phyloP scores from a whole-genome alignment of 2,888 invertebrate species.

The Trichopoda pennipes region DNA sequence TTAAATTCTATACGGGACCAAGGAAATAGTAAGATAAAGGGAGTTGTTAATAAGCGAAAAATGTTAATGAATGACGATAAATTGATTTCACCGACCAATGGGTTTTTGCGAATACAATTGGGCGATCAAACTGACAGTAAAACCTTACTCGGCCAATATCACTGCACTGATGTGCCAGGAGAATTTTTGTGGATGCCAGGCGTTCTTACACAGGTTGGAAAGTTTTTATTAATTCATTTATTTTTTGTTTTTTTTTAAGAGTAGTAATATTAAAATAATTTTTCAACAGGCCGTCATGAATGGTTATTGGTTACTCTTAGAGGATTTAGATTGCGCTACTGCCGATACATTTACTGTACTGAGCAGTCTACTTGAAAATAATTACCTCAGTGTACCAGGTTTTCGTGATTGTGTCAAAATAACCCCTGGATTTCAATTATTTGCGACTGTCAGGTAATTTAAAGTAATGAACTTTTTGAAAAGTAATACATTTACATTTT shows the following conservation, averaged over 20 bases:
- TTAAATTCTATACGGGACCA: slow-evolving; percentile 1
- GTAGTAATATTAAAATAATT: neutral
- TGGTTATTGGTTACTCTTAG: slow-evolving; percentile 95
- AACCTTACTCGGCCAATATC: slow-evolving; percentile 90
- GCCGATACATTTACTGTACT: slow-evolving; percentile 95
- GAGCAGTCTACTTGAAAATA: slow-evolving; percentile 91
- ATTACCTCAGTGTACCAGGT: slow-evolving; percentile 91
- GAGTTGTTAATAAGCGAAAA: slow-evolving; percentile 70
- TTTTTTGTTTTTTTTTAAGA: neutral
- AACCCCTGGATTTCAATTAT: slow-evolving; percentile 93
- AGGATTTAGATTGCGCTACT: slow-evolving; percentile 97
- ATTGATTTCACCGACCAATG: slow-evolving; percentile 74
- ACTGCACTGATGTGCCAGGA: slow-evolving; percentile 97
- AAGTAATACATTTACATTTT: too few species aligned
- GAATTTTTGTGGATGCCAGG: slow-evolving; percentile 98
- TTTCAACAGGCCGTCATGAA: slow-evolving; percentile 85
- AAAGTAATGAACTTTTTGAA: slow-evolving; percentile 9
- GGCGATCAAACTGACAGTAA: slow-evolving; percentile 98
- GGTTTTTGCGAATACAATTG: slow-evolving; percentile 92
- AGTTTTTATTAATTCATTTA: neutral
- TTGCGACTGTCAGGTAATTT: slow-evolving; percentile 91
- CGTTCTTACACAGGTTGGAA: slow-evolving; percentile 89
- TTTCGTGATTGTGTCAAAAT: slow-evolving; percentile 91
- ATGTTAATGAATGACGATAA: slow-evolving; percentile 45
- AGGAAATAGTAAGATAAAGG: slow-evolving; percentile 37